A percentile compares a stretch with the other conserved stretches of the same genome.
Evolutionary conservation across 1,140 invertebrate genomes (phyloP).

Genomic region (Drosophila ficusphila): DNA sequence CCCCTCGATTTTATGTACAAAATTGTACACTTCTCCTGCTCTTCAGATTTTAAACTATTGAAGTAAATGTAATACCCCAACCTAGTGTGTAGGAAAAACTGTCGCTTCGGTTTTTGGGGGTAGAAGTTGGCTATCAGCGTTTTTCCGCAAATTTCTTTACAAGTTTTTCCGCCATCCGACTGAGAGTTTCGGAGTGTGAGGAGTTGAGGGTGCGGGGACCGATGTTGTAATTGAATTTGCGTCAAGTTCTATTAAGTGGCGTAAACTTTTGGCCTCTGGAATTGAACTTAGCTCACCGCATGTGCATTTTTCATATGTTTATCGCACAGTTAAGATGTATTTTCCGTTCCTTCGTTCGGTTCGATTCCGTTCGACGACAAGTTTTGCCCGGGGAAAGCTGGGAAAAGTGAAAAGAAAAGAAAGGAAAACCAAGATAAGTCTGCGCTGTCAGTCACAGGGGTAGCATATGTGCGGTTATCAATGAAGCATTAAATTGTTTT

Average conservation of each 20-base stretch:
- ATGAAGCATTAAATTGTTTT: slow-evolving; percentile 82
- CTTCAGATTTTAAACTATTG: background rate
- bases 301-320: slow-evolving; percentile 83
- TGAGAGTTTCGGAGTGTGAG: slow-evolving; percentile 3
- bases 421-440: slow-evolving; percentile 42
- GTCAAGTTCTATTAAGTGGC: slow-evolving; percentile 82
- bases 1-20: background rate
- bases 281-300: slow-evolving; percentile 71
- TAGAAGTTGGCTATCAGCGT: slow-evolving; percentile 63
- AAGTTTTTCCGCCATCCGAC: slow-evolving; percentile 42
- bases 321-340: slow-evolving; percentile 71
- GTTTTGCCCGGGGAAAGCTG: background rate
- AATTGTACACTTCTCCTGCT: no score
- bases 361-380: slow-evolving; percentile 36
- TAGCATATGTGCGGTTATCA: slow-evolving; percentile 69
- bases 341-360: slow-evolving; percentile 13
- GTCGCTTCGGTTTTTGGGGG: slow-evolving; percentile 12
- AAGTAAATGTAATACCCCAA: background rate
- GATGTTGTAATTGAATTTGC: slow-evolving; percentile 80
- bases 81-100: slow-evolving; percentile 19
- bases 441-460: slow-evolving; percentile 35
- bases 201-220: slow-evolving; percentile 1
- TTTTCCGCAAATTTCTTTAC: slow-evolving; percentile 78
- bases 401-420: slow-evolving; percentile 16
- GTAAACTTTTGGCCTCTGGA: slow-evolving; percentile 77